Percentiles rank a stretch among this genome's conserved stretches.
Conservation (phyloP, 2,888 invertebrate genomes). For the Parascotia fuliginaria region DNA sequence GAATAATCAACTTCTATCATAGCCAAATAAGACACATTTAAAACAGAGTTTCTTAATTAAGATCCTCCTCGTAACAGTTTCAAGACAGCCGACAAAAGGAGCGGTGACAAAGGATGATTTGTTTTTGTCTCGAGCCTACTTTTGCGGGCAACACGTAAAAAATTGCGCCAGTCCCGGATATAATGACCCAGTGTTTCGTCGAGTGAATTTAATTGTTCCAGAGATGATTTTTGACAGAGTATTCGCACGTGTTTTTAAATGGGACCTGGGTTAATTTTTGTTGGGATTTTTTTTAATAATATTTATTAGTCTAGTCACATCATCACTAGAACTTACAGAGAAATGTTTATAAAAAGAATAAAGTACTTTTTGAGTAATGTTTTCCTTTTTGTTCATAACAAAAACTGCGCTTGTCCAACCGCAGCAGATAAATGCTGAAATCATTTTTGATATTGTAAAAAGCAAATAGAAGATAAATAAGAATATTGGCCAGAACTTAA, state of each 20-base stretch:
- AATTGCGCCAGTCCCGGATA: constrained; percentile 31
- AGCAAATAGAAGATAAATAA: constrained; percentile 11
- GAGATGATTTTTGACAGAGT: constrained; percentile 27
- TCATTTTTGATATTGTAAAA: background rate
- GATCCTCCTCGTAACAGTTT: constrained; percentile 52
- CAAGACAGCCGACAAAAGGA: constrained; percentile 47
- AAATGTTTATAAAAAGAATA: background rate
- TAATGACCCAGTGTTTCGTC: constrained; percentile 41
- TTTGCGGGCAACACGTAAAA: constrained; percentile 35
- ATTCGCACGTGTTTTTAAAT: constrained; percentile 21
- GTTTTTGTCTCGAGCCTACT: constrained; percentile 50
- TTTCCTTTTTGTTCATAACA: background rate
- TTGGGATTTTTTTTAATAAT: constrained; percentile 9
- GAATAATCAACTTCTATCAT: constrained; percentile 32
- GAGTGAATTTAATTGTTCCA: constrained; percentile 59
- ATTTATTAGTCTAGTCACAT: constrained; percentile 7
- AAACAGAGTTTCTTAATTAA: constrained; percentile 50
- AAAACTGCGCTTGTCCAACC: background rate
- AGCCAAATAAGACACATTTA: constrained; percentile 36
- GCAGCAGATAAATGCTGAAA: background rate
- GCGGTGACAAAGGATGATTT: constrained; percentile 56
- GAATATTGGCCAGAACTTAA: constrained; percentile 16
- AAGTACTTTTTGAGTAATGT: background rate
- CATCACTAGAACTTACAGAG: background rate
- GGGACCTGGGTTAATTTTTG: constrained; percentile 21